A percentile compares a stretch with the other conserved stretches of the same genome.
Evolutionary conservation across 2,113 vertebrate genomes (phyloP).

Genomic region (Tragelaphus strepsiceros): DNA sequence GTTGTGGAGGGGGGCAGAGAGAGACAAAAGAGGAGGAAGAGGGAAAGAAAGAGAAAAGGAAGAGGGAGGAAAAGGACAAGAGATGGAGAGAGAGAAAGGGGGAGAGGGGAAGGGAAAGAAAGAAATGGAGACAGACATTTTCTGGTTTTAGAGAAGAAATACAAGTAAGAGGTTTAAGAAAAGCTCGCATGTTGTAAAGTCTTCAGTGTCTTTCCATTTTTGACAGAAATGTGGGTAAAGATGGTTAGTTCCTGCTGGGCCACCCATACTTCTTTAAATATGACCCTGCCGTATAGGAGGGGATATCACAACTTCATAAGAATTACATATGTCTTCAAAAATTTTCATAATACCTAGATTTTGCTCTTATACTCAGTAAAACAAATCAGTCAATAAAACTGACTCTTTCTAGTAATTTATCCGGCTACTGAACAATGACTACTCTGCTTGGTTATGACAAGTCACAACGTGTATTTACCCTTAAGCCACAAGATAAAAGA

Average conservation of each 20-base stretch:
- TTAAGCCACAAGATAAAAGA: neutral
- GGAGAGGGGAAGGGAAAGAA: accelerated
- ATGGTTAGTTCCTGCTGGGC: neutral
- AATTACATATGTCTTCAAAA: neutral
- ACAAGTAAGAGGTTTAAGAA: neutral
- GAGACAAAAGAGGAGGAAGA: too few relatives aligned
- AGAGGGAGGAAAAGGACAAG: neutral
- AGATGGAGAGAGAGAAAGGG: neutral
- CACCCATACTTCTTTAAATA: neutral
- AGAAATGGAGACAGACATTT: neutral
- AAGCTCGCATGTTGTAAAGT: neutral
- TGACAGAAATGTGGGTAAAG: neutral
- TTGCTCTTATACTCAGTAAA: neutral
- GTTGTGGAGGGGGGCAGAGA: neutral
- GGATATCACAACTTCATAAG: neutral
- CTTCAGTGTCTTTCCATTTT: neutral
- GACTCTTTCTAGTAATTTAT: neutral
- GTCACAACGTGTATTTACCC: neutral
- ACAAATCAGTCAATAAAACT: neutral
- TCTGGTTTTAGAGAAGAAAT: neutral
- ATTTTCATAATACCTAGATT: neutral
- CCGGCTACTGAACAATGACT: neutral
- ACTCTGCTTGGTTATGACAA: neutral
- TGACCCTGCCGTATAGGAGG: neutral
- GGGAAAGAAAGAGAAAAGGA: neutral